These are phyloP conservation scores for Periplaneta americana DNA, from an alignment of 1,140 invertebrate species.

Conservation along the genomic window DNA sequence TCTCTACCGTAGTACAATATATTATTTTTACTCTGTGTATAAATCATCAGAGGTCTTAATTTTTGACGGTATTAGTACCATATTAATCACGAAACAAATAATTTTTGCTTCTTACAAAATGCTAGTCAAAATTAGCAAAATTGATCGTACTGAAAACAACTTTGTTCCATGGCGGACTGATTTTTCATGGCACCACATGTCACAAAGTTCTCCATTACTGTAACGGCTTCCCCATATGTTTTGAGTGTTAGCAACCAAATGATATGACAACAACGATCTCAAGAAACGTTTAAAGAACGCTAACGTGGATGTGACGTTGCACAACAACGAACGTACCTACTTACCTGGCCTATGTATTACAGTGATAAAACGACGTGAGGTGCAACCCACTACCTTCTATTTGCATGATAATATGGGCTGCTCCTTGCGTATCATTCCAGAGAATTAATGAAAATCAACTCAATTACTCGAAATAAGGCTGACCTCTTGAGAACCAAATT, in stretches of 20 bases:
- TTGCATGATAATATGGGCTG: not conserved
- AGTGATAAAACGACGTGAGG: not conserved
- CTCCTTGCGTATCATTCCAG: not conserved
- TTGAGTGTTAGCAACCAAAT: not conserved
- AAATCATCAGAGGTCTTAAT: too few species aligned
- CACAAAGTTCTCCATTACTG: not conserved
- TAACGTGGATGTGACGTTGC: not conserved
- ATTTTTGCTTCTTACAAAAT: too few species aligned
- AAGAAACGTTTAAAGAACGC: not conserved
- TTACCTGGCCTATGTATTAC: not conserved
- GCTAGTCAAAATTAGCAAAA: too few species aligned
- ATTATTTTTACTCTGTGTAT: too few species aligned
- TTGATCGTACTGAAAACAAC: too few species aligned
- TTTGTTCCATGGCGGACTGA: too few species aligned
- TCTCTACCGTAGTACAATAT: too few species aligned
- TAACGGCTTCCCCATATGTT: not conserved
- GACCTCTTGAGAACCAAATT: too few species aligned
- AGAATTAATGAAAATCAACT: not conserved
- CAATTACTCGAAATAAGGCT: not conserved
- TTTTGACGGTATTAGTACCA: too few species aligned
- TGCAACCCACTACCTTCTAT: not conserved
- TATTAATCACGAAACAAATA: too few species aligned
- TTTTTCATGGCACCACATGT: not conserved
- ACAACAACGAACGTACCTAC: not conserved
- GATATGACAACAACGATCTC: not conserved